Base-by-base conservation (phyloP, 2,113 vertebrate genomes). In the Pholis gunnellus region DNA sequence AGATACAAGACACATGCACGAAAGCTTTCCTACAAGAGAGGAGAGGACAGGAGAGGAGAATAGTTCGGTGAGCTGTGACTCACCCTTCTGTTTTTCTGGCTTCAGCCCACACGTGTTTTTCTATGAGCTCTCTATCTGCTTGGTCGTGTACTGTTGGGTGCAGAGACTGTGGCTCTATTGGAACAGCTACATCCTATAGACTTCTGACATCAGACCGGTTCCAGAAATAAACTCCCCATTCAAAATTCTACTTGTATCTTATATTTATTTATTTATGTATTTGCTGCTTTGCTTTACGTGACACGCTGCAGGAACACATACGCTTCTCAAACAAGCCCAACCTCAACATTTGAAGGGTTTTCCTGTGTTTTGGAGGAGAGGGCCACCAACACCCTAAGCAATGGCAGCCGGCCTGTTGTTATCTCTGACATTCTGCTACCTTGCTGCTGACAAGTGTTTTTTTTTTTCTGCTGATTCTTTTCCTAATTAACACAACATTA, bases 31-130 rank as follows among this genome's bases (percentile, higher is more conserved):
- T 17, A 52, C 1, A 54, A 2, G 22, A 54, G 50, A 54, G 52
- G 52, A 48, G 44, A 48, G 40, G 46, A 48, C 17, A 50, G 6
- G 17, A 48, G 17, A 56, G 54, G 54, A 56, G 54, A 67, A 81
- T 46, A 76, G 77, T 67, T 81, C 29, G 66, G 44, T 66, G 82
- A 73, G 71, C 50, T 79, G 66, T 88, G 87, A 91, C 78, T 92
- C 91, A 92, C 66, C 71, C 52, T 57, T 40, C 22, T 80, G 64
- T 82, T 88, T 84, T 65, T 79, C 42, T 60, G 57, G 74, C 14
- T 89, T 81, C 75, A 70, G 75, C 90, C 92, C 86, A 92, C 90
- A 86, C 73, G 22, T 81, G 56, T 80, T 79, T 85, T 78, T 86
- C 29, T 70, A 61, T 78, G 59, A 70, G 72, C 50, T 79, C 40